Evolutionary conservation across 2,888 invertebrate species (phyloP), one percentile per base, ranked within the genome.

Genomic region (Drepana falcataria): DNA sequence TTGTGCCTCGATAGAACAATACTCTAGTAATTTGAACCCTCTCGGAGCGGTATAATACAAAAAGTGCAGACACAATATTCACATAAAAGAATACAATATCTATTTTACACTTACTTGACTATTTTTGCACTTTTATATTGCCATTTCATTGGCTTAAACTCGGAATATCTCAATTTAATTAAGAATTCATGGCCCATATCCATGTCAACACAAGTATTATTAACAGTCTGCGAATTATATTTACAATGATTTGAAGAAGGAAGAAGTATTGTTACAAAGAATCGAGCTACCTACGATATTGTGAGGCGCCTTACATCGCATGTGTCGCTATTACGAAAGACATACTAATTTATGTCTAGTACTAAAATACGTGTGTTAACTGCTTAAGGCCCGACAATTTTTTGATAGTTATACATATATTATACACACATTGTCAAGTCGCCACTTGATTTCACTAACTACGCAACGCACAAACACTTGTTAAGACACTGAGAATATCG

Each of bases 111-210:
- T 89, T 87, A 87, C 71, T 73, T 70, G 67, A 73, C 86, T 88
- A 87, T 80, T 85, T 89, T 90, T 91, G 90, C 89, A 91, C 90
- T 91, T 85, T 89, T 75, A 85, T 85, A 86, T 85, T 83, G 88
- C 89, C 89, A 85, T 77, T 79, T 84, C 73, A 80, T 70, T 85
- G 88, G 87, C 88, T 88, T 89, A 89, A 90, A 90, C 89, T 86
- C 87, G 87, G 85, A 86, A 88, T 80, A 88, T 88, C 87, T 89
- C 83, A 88, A 88, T 88, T 89, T 87, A 75, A 88, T 88, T 83
- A 88, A 88, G 89, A 88, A 78, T 79, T 85, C 80, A 77, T 85
- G 87, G 87, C 84, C 83, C 86, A 84, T 80, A 77, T 73, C 75
- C 79, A 76, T 73, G 73, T 79, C 77, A 83, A 84, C 78, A 69